phyloP scores from a whole-genome alignment of 2,888 invertebrate species.

The Rotaria socialis region DNA sequence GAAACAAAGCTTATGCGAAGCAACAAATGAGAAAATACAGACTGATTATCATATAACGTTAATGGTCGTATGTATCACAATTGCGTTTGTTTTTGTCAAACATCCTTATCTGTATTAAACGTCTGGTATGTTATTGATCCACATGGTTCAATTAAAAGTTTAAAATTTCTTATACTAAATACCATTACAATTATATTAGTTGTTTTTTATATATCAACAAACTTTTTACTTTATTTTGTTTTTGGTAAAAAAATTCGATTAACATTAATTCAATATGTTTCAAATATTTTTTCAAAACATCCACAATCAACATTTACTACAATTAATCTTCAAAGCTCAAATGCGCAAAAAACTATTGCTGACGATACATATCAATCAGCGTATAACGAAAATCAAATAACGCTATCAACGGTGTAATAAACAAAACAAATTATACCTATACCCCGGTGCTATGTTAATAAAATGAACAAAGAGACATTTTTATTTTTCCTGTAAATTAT shows the following conservation, averaged over 20 bases:
- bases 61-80: constrained; percentile 87
- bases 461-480: no score
- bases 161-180: constrained; percentile 62
- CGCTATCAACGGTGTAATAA: no score
- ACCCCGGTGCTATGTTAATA: no score
- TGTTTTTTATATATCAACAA: constrained; percentile 91
- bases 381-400: no score
- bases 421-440: no score
- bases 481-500: no score
- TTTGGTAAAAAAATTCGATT: constrained; percentile 86
- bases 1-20: neutral
- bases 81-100: constrained; percentile 88
- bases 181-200: constrained; percentile 73
- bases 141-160: constrained; percentile 62
- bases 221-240: constrained; percentile 93
- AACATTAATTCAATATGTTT: constrained; percentile 49
- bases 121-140: constrained; percentile 69
- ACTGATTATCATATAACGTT: constrained; percentile 70
- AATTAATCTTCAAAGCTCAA: no score
- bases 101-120: constrained; percentile 63
- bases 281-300: neutral
- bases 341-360: no score
- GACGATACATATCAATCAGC: no score
- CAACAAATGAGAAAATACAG: neutral
- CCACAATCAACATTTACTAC: no score